Conservation (phyloP, 2,888 invertebrate genomes). For the Aethes cnicana region DNA sequence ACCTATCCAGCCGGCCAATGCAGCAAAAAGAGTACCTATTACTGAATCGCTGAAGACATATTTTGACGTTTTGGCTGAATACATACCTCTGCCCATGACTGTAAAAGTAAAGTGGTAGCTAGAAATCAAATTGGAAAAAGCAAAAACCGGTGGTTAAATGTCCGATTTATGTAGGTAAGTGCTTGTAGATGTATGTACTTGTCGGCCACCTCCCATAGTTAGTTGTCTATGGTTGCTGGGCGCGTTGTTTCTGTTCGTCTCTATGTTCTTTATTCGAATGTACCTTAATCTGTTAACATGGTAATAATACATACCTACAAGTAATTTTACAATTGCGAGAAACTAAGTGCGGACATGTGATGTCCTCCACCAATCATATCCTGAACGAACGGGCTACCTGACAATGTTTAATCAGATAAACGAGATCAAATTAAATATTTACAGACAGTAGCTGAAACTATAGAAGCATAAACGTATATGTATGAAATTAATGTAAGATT, state of each 20-base stretch:
- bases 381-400: slow-evolving; percentile 74
- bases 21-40: too few relatives aligned
- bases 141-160: neutral
- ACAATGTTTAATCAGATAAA: slow-evolving; percentile 57
- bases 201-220: slow-evolving; percentile 10
- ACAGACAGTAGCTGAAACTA: slow-evolving; percentile 60
- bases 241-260: slow-evolving; percentile 11
- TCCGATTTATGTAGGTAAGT: slow-evolving; percentile 17
- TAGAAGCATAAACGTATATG: slow-evolving; percentile 55
- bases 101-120: slow-evolving; percentile 10
- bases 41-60: too few relatives aligned
- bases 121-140: slow-evolving; percentile 20
- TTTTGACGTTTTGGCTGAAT: too few relatives aligned
- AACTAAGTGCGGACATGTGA: slow-evolving; percentile 29
- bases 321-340: slow-evolving; percentile 24
- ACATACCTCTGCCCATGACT: too few relatives aligned
- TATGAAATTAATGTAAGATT: slow-evolving; percentile 69
- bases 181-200: slow-evolving; percentile 12
- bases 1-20: too few relatives aligned
- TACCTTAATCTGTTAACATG: slow-evolving; percentile 9
- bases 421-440: slow-evolving; percentile 58
- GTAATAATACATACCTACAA: slow-evolving; percentile 8
- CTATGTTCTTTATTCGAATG: slow-evolving; percentile 6
- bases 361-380: slow-evolving; percentile 66
- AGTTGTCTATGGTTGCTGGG: slow-evolving; percentile 19